These are phyloP conservation scores for Manduca sexta DNA, from an alignment of 1,140 invertebrate species.

Conservation along the genomic window DNA sequence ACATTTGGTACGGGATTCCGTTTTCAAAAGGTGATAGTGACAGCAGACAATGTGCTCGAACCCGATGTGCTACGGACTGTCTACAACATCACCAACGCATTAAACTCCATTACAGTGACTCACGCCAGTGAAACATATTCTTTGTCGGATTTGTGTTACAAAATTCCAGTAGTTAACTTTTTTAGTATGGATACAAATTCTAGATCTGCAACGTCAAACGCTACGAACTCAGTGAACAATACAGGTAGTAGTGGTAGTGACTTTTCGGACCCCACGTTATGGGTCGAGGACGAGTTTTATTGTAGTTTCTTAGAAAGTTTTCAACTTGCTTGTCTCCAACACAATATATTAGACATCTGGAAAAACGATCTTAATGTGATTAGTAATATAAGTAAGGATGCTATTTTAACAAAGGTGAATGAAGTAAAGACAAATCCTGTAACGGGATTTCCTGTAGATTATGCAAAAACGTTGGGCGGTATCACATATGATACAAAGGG, in stretches of 20 bases:
- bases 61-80: conserved; percentile 66
- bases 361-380: conserved; percentile 75
- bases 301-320: conserved; percentile 75
- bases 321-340: conserved; percentile 75
- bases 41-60: conserved; percentile 79
- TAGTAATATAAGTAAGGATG: conserved; percentile 72
- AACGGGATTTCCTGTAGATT: conserved; percentile 79
- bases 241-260: conserved; percentile 33
- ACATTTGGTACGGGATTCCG: conserved; percentile 78
- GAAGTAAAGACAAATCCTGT: conserved; percentile 75
- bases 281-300: conserved; percentile 71
- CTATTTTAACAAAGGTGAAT: conserved; percentile 79
- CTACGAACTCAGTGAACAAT: conserved; percentile 22
- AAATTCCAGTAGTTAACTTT: conserved; percentile 70
- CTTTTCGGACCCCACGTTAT: conserved; percentile 71
- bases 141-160: conserved; percentile 79
- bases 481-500: conserved; percentile 74
- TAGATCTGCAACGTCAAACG: conserved; percentile 38
- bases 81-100: conserved; percentile 43
- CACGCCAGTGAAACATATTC: conserved; percentile 51
- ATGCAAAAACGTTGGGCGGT: conserved; percentile 77
- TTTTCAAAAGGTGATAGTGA: conserved; percentile 76
- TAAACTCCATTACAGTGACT: conserved; percentile 44
- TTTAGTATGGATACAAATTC: conserved; percentile 46
- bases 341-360: conserved; percentile 83